A percentile compares a stretch with the other conserved stretches of the same genome.
Evolutionary conservation across 1,140 invertebrate genomes (phyloP).

Genomic region (Drosophila leontia): DNA sequence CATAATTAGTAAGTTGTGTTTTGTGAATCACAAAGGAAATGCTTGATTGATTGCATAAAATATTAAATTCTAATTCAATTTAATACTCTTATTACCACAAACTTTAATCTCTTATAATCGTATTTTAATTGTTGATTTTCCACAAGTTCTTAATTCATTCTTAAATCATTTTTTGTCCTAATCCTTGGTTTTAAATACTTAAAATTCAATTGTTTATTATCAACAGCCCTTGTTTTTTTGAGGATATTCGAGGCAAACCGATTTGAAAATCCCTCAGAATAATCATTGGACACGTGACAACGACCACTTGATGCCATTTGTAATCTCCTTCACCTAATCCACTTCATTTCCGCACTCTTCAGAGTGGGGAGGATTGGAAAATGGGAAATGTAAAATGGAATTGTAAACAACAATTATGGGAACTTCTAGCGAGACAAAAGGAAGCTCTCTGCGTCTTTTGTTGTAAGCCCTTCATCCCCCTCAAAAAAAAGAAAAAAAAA

Average conservation of each 20-base stretch:
- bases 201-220: constrained; percentile 46
- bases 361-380: constrained; percentile 3
- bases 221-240: not conserved
- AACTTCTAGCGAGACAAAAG: constrained; percentile 23
- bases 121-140: not conserved
- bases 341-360: constrained; percentile 17
- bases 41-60: constrained; percentile 1
- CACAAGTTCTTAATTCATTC: no score
- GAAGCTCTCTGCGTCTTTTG: no score
- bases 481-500: not conserved
- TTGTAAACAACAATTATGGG: constrained; percentile 74
- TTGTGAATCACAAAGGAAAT: not conserved
- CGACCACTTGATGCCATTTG: constrained; percentile 46
- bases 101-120: not conserved
- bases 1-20: constrained; percentile 31
- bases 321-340: constrained; percentile 43
- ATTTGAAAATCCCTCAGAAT: constrained; percentile 47
- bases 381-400: constrained; percentile 61
- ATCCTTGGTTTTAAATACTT: constrained; percentile 4
- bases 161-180: not conserved
- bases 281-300: constrained; percentile 45
- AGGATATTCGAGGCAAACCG: constrained; percentile 26
- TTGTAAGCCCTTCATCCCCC: not conserved
- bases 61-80: not conserved
- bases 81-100: not conserved